Evolutionary conservation across 2,797 vertebrate species (phyloP).

Genomic region (Gobionotothen gibberifrons): DNA sequence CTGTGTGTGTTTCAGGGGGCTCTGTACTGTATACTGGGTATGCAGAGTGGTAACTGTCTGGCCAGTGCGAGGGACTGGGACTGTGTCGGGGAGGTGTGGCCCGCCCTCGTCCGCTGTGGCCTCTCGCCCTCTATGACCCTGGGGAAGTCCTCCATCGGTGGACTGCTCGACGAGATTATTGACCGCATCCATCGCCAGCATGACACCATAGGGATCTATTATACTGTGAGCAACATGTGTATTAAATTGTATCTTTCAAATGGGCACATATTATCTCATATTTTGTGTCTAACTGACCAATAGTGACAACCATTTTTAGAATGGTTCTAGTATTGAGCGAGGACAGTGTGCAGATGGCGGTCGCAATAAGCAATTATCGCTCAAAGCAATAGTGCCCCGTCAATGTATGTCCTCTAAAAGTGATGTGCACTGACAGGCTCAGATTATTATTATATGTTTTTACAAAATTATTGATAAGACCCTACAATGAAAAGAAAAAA

Average conservation of each 20-base stretch:
- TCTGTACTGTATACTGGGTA: slow-evolving; percentile 95
- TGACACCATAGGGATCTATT: slow-evolving; percentile 94
- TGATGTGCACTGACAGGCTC: no score
- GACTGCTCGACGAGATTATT: slow-evolving; percentile 92
- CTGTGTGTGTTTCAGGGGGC: slow-evolving; percentile 85
- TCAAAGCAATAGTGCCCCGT: no score
- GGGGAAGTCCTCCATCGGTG: slow-evolving; percentile 93
- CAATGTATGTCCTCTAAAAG: no score
- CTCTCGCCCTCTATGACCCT: slow-evolving; percentile 92
- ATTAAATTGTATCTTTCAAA: not conserved
- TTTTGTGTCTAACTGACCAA: no score
- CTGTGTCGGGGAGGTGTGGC: slow-evolving; percentile 93
- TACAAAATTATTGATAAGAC: no score
- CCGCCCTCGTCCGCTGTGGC: slow-evolving; percentile 93
- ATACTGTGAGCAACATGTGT: slow-evolving; percentile 85
- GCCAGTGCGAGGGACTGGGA: slow-evolving; percentile 94
- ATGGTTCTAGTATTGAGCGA: no score
- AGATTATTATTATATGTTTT: no score
- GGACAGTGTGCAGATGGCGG: no score
- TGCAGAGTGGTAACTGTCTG: slow-evolving; percentile 88
- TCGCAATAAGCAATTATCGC: no score
- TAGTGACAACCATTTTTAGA: no score
- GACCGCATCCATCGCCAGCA: slow-evolving; percentile 96
- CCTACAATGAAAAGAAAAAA: no score
- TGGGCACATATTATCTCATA: no score